A percentile compares a stretch with the other conserved stretches of the same genome.
These are phyloP conservation scores for Lasius platythorax DNA, from an alignment of 2,888 invertebrate species.

Conservation along the genomic window DNA sequence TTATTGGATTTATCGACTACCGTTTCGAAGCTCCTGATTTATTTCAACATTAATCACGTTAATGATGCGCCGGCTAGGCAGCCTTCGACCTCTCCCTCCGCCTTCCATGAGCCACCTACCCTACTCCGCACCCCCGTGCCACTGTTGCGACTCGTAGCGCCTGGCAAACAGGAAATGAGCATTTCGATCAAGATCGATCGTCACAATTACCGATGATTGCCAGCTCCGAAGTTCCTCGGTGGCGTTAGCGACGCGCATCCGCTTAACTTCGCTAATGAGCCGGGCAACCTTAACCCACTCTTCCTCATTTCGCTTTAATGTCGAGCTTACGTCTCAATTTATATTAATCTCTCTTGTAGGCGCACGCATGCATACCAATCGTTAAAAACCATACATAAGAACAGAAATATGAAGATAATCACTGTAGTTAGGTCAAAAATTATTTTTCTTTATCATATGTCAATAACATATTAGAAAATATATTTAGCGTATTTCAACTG, in stretches of 20 bases:
- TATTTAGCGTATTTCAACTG: not conserved
- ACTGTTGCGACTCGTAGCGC: constrained; percentile 72
- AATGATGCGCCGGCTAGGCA: constrained; percentile 84
- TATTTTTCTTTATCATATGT: not conserved
- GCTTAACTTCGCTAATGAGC: constrained; percentile 75
- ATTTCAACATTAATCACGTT: constrained; percentile 86
- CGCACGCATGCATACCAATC: constrained; percentile 9
- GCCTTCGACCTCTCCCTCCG: constrained; percentile 76
- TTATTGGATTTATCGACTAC: constrained; percentile 85
- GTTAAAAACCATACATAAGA: not conserved
- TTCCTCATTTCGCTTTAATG: constrained; percentile 62
- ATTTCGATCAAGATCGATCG: constrained; percentile 85
- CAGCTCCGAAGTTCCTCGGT: constrained; percentile 65
- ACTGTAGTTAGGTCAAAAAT: not conserved
- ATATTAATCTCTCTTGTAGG: constrained; percentile 52
- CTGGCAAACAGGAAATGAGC: constrained; percentile 84
- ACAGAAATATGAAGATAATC: not conserved
- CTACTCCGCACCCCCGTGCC: constrained; percentile 72
- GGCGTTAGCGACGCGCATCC: constrained; percentile 66
- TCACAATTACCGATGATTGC: constrained; percentile 82
- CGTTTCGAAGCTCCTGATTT: constrained; percentile 84
- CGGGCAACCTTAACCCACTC: constrained; percentile 75
- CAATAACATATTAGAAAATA: not conserved
- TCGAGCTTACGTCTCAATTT: constrained; percentile 67
- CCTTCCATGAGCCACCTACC: constrained; percentile 69